These are phyloP conservation scores for Lysandra coridon DNA, from an alignment of 2,888 invertebrate species.

Conservation along the genomic window DNA sequence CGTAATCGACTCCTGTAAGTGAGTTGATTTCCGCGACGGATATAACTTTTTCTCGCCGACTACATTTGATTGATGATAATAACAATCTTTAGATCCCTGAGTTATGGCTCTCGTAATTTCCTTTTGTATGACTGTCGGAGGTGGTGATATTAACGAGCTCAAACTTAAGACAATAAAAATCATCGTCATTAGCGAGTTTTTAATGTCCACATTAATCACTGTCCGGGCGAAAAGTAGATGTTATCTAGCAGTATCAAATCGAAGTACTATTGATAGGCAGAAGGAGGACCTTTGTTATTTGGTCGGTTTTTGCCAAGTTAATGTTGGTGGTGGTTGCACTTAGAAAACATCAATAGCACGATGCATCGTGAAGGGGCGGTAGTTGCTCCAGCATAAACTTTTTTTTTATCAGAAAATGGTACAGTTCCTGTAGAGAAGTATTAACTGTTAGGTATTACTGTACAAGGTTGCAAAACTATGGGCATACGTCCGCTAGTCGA, in stretches of 20 bases:
- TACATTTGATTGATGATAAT: constrained; percentile 57
- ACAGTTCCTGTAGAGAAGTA: too few relatives aligned
- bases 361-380: too few relatives aligned
- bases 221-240: not conserved
- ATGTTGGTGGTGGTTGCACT: too few relatives aligned
- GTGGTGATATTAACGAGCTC: constrained; percentile 14
- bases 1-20: constrained; percentile 49
- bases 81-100: constrained; percentile 45
- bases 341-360: too few relatives aligned
- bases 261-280: too few relatives aligned
- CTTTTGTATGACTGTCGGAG: constrained; percentile 22
- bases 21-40: constrained; percentile 57
- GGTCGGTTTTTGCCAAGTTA: too few relatives aligned
- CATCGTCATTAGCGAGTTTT: constrained; percentile 3
- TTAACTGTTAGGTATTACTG: too few relatives aligned
- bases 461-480: too few relatives aligned
- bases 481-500: too few relatives aligned
- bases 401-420: too few relatives aligned
- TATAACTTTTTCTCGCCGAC: constrained; percentile 53
- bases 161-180: constrained; percentile 13
- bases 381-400: too few relatives aligned
- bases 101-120: constrained; percentile 37
- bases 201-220: not conserved
- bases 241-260: not conserved
- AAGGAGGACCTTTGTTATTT: too few relatives aligned